Evolutionary conservation across 2,113 vertebrate species (phyloP).

Genomic region (Lophochroa leadbeateri): DNA sequence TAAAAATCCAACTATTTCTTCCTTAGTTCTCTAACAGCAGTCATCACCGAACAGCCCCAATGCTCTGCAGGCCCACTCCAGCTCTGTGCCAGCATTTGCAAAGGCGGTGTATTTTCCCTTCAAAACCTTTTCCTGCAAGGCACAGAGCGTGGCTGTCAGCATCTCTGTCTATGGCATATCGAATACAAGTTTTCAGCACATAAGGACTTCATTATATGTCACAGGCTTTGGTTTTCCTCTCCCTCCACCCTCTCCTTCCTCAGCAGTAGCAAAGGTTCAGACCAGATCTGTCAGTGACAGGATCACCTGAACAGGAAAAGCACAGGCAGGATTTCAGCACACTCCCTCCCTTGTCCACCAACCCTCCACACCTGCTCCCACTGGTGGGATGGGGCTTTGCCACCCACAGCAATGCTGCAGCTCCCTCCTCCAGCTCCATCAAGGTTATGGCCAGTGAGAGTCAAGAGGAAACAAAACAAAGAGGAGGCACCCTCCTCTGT

Average conservation of each 20-base stretch:
- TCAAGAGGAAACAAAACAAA: constrained; percentile 15
- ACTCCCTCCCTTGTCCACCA: not conserved
- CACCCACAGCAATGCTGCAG: not conserved
- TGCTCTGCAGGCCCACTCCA: not conserved
- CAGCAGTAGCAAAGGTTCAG: constrained; percentile 43
- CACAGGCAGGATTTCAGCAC: constrained; percentile 14
- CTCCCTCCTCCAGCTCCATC: not conserved
- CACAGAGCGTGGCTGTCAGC: not conserved
- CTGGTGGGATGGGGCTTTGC: not conserved
- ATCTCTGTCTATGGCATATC: not conserved
- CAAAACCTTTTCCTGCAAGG: not conserved
- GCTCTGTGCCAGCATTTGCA: not conserved
- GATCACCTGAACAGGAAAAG: constrained; percentile 64
- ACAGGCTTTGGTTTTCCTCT: constrained; percentile 16
- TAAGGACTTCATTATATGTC: constrained; percentile 31
- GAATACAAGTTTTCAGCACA: not conserved
- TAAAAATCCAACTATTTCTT: not conserved
- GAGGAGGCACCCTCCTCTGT: not conserved
- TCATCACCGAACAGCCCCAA: not conserved
- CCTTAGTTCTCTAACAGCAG: not conserved
- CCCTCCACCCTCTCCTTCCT: not conserved
- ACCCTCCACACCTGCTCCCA: not conserved
- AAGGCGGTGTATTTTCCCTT: not conserved
- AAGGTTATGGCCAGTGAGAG: constrained; percentile 28
- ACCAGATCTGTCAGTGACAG: constrained; percentile 60